Base-by-base conservation (phyloP, 2,888 invertebrate genomes). In the Serripes groenlandicus region DNA sequence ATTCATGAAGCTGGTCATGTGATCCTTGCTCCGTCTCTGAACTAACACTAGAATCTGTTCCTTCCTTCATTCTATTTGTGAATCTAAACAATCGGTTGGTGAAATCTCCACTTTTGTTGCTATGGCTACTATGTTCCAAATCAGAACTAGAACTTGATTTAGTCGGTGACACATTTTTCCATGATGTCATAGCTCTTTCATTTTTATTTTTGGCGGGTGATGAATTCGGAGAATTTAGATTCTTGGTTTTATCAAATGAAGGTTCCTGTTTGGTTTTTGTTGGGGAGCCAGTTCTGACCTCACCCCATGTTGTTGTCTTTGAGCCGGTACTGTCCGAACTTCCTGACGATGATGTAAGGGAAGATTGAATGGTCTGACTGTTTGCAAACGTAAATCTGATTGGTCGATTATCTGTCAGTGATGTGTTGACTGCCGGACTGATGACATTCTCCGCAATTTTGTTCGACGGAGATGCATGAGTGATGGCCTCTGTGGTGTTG, bases 121-220 rank as follows among this genome's bases (percentile, higher is more conserved):
- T 83, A 54, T 83, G 78, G 72, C 72, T 62, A 78, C 83, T 83
- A 30, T 73, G 75, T 4, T 79, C 85, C 23, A 85, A 64, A 70
- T 85, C 81, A 26, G 81, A 82, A 60, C 82, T 79, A 35, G 82
- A 76, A 64, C 66, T 79, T 0, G 81, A 79, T 71, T 91, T 91
- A 7, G 89, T 89, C 9, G 91, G 91, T 1, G 92, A 92, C 21
- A 91, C 80, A 69, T 91, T 90, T 75, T 91, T 90, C 91, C 92
- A 91, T 1, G 91, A 89, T n/a, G 89, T 84, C 69, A 88, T 74
- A 9, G 72, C 56, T 26, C 58, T 74, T 18, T 62, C 58, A 68
- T 83, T 82, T 69, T 78, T 83, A n/a, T 81, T 79, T 73, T 78
- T 84, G 9, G 69, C 74, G 11, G 83, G 79, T 4, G 83, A 86